phyloP scores from a whole-genome alignment of 2,113 vertebrate genomes.

The Coreoperca whiteheadi region DNA sequence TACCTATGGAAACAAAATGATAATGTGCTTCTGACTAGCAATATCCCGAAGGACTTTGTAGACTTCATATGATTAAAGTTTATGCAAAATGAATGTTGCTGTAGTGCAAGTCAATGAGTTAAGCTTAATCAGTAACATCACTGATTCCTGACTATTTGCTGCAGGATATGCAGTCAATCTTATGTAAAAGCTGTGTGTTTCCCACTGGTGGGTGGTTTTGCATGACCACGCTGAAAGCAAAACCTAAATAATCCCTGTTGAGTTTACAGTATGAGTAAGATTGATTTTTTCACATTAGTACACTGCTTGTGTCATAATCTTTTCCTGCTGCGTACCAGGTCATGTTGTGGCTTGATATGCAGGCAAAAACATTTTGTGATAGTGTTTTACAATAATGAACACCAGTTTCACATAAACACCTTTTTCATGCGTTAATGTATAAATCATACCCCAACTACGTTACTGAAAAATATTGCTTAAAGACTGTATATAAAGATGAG shows the following conservation, averaged over 20 bases:
- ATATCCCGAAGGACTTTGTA: neutral
- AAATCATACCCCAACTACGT: conserved; percentile 21
- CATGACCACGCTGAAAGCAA: conserved; percentile 57
- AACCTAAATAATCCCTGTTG: conserved; percentile 54
- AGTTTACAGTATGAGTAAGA: conserved; percentile 43
- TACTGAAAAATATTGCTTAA: conserved; percentile 5
- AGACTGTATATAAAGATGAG: conserved; percentile 9
- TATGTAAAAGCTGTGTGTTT: conserved; percentile 45
- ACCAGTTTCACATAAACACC: neutral
- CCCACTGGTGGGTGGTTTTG: conserved; percentile 60
- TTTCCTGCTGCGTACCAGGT: conserved; percentile 2
- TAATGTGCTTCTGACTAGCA: neutral
- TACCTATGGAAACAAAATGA: neutral
- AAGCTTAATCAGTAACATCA: conserved; percentile 18
- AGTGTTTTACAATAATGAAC: conserved; percentile 6
- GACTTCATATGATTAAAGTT: neutral
- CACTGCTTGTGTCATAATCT: conserved; percentile 28
- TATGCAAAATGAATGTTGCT: neutral
- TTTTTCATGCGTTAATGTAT: conserved; percentile 16
- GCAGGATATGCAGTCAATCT: conserved; percentile 18
- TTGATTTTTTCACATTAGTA: conserved; percentile 58
- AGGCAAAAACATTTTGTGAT: neutral
- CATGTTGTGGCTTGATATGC: conserved; percentile 1
- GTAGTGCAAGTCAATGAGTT: neutral
- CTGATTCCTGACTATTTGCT: neutral